These are phyloP conservation scores for Callipepla squamata DNA, from an alignment of 2,113 vertebrate genomes.

Conservation along the genomic window DNA sequence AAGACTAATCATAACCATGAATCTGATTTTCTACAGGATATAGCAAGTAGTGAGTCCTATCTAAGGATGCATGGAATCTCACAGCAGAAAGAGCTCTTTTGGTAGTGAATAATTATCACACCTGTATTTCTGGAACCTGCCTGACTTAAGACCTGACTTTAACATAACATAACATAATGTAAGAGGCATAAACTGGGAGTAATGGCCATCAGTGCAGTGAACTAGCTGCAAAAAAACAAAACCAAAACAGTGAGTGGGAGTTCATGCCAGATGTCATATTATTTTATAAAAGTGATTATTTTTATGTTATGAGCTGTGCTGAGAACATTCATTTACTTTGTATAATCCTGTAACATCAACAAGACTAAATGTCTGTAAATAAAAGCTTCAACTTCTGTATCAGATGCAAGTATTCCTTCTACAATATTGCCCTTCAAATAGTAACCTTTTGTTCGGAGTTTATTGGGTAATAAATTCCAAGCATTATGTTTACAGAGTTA, in stretches of 20 bases:
- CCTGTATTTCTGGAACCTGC: background rate
- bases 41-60: background rate
- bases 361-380: background rate
- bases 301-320: background rate
- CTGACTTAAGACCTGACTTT: background rate
- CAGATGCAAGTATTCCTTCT: background rate
- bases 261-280: background rate
- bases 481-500: background rate
- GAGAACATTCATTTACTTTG: background rate
- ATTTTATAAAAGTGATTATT: background rate
- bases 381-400: background rate
- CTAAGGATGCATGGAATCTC: background rate
- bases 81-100: background rate
- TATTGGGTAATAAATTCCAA: slow-evolving; percentile 57
- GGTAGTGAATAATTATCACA: background rate
- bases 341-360: background rate
- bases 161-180: background rate
- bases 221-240: background rate
- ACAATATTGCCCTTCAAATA: background rate
- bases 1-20: background rate
- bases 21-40: background rate
- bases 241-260: background rate
- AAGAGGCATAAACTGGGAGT: background rate
- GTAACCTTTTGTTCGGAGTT: slow-evolving; percentile 36
- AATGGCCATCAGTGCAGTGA: background rate